Base-by-base conservation (phyloP, 2,113 vertebrate genomes). In the Junco hyemalis region DNA sequence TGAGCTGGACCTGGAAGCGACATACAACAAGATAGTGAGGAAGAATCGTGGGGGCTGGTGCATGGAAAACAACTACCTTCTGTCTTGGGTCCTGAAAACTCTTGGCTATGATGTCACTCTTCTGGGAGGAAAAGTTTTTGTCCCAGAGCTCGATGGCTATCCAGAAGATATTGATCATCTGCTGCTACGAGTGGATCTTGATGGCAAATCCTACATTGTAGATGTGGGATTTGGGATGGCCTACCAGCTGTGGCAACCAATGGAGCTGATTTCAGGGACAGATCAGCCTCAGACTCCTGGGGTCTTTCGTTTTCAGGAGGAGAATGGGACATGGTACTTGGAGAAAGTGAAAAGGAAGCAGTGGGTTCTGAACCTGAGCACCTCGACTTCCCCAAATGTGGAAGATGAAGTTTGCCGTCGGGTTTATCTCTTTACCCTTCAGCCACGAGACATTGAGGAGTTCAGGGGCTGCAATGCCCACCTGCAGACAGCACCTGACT, bases 1-100 rank as follows among this genome's bases (percentile, higher is more conserved):
- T 70, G 88, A 83, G 40, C 79, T 99, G 91, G 95, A 98, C 48
- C 94, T 99, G 38, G 91, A 98, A 56, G 50, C 61, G 0, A 87
- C 92, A 77, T 99, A 97, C 77, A 72, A 98, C 51, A 99, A 99
- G 92, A 70, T 99, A 17, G 98, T 99, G 78, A 97, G 86, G 90
- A 97, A 69, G 71, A 96, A 95, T 3, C 97, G 98, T 0, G 99
- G 99, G 22, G 99, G 99, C 11, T 99, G 98, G 98, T 99, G 99
- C 95, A 96, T 98, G 80, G 98, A 99, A 84, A 98, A 98, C 96
- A 99, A 99, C 92, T 69, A 96, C 4, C 97, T 99, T 29, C 98
- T 99, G 6, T 97, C 97, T 17, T 99, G 99, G 98, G 98, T 95
- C 40, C 94, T 99, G 77, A 98, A 96, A 92, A 97, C 98, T 40